Percentiles rank a stretch among this genome's conserved stretches.
Conservation (phyloP, 2,797 vertebrate species). For the Halcyon smyrnensis region DNA sequence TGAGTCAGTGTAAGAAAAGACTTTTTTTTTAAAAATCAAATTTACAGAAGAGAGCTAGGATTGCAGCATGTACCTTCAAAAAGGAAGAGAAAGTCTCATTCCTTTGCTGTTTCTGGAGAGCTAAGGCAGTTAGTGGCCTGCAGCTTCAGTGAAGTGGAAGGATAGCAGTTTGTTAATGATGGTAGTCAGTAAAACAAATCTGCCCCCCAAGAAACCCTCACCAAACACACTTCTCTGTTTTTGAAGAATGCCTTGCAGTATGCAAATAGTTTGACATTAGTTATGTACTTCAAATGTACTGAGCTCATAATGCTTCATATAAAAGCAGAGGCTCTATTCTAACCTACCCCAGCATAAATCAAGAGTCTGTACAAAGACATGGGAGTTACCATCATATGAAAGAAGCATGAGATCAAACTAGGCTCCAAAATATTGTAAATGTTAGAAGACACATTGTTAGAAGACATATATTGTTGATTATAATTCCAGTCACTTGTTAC, state of each 20-base stretch:
- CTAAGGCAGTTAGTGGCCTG: neutral
- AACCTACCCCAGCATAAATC: neutral
- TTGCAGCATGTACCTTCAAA: neutral
- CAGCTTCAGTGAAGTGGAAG: neutral
- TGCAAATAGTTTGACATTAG: neutral
- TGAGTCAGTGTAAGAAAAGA: neutral
- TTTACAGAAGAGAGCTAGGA: neutral
- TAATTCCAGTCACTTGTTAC: constrained; percentile 60
- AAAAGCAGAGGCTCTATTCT: neutral
- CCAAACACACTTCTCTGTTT: neutral
- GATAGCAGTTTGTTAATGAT: neutral
- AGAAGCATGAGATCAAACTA: neutral
- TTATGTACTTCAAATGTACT: neutral
- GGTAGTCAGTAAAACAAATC: neutral
- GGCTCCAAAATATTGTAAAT: constrained; percentile 44
- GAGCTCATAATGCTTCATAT: neutral
- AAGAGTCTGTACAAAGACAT: neutral
- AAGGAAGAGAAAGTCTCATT: neutral
- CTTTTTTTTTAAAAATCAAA: neutral
- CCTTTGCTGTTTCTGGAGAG: neutral
- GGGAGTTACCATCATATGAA: neutral
- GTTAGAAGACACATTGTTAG: constrained; percentile 15
- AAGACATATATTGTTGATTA: constrained; percentile 57
- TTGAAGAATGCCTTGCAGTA: neutral
- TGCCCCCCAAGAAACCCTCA: neutral